Base-by-base conservation (phyloP, 2,113 vertebrate species). In the Dasypus novemcinctus region DNA sequence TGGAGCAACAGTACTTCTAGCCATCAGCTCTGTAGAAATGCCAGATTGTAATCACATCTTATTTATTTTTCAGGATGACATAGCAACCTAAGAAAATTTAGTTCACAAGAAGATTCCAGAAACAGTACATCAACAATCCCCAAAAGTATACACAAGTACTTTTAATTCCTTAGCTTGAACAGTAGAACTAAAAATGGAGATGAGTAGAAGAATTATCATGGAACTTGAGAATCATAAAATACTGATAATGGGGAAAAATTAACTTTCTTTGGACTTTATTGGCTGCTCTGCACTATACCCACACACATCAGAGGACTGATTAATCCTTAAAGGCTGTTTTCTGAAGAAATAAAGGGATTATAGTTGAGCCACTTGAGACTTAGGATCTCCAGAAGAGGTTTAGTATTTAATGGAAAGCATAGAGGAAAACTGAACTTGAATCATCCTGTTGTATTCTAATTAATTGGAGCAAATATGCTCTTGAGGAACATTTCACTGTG, bases 381-480 rank as follows among this genome's bases (percentile, higher is more conserved):
- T 97, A 54, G 98, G 98, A 89, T 98, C 98, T 52, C 98, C 93
- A 99, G 54, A 98, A 99, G 98, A 98, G 46, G 98, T 96, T 98
- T 98, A 36, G 96, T 98, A 97, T 99, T 98, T 96, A 98, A 97
- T 79, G 98, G 98, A 94, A 98, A 98, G 94, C 97, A 97, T 98
- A 83, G 17, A 96, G 14, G 79, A 64, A 94, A 92, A 83, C 11
- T 78, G 54, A 92, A 5, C 20, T 85, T 86, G 41, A 31, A 6
- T 49, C 49, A 12, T 75, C 38, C 41, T 68, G 7, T 36, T 57
- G 21, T 64, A 64, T 20, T 31, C 29, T 43, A 76, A 81, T 46
- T 76, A 89, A 71, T 75, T 79, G 84, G 29, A 79, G n/a, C 25
- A 93, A 89, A 31, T 75, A 52, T 43, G 12, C 74, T 86, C 54